Evolutionary conservation across 92 coral and sea anemone genomes (phyloP).

Genomic region (Micromussa lordhowensis): DNA sequence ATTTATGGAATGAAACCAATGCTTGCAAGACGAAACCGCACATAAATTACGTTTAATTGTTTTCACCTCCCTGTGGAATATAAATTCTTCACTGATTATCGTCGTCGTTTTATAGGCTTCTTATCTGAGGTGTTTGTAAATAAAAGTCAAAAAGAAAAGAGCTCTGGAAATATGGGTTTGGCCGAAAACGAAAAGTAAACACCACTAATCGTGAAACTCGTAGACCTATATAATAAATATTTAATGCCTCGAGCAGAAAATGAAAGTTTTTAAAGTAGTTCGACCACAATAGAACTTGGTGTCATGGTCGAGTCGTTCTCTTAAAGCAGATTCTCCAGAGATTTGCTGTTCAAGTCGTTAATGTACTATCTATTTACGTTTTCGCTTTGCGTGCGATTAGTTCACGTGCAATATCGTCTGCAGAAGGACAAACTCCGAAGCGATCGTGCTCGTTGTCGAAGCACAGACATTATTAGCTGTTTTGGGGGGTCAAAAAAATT

Average conservation of each 20-base stretch:
- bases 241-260: constrained; percentile 11
- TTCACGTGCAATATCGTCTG: constrained; percentile 27
- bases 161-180: background rate
- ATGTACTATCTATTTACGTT: background rate
- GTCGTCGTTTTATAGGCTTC: background rate
- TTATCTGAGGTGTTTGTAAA: background rate
- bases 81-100: background rate
- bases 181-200: constrained; percentile 17
- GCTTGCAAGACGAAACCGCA: background rate
- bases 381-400: constrained; percentile 3
- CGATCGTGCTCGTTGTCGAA: background rate
- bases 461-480: background rate
- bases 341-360: background rate
- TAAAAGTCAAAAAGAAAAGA: background rate
- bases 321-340: background rate
- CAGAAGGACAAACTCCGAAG: background rate
- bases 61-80: background rate
- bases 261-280: constrained; percentile 21
- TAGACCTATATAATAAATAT: constrained; percentile 48
- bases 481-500: background rate
- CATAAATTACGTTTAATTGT: constrained; percentile 26
- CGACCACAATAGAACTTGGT: constrained; percentile 7
- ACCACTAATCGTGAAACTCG: background rate
- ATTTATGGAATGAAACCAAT: constrained; percentile 15
- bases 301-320: background rate